phyloP scores from a whole-genome alignment of 2,797 vertebrate species.

The Salarias fasciatus region DNA sequence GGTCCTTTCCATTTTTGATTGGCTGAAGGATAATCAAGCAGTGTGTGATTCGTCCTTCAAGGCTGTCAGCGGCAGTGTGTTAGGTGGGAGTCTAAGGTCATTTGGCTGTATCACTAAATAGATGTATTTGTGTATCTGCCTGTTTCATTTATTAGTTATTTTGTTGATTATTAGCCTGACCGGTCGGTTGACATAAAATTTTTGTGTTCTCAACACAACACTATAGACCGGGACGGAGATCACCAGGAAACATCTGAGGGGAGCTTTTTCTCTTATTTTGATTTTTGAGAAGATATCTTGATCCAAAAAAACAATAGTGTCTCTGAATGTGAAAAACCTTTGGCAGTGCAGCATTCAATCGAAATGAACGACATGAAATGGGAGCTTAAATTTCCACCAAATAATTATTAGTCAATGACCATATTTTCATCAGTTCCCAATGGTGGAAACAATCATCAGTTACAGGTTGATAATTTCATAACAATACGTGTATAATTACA shows the following conservation, averaged over 20 bases:
- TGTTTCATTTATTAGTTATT: too few species aligned
- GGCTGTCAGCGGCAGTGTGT: constrained; percentile 31
- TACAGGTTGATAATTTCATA: not conserved
- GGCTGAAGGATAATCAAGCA: constrained; percentile 27
- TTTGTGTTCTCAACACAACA: too few species aligned
- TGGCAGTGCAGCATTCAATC: too few species aligned
- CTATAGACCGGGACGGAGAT: too few species aligned
- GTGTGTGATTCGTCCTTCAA: constrained; percentile 45
- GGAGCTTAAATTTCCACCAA: not conserved
- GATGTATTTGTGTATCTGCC: not conserved
- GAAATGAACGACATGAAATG: too few species aligned
- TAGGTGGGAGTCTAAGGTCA: constrained; percentile 32
- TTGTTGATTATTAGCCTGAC: not conserved
- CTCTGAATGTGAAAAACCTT: too few species aligned
- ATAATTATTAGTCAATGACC: not conserved
- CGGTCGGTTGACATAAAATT: not conserved
- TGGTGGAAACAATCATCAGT: constrained; percentile 1
- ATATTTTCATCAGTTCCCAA: not conserved
- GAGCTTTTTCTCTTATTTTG: too few species aligned
- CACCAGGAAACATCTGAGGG: too few species aligned
- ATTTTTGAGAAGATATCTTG: too few species aligned
- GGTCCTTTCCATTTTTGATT: constrained; percentile 31
- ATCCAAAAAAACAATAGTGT: too few species aligned
- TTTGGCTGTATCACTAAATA: constrained; percentile 7
- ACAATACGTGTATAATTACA: not conserved